Base-by-base conservation (phyloP, 92 coral and sea anemone genomes). In the Porites evermanni region DNA sequence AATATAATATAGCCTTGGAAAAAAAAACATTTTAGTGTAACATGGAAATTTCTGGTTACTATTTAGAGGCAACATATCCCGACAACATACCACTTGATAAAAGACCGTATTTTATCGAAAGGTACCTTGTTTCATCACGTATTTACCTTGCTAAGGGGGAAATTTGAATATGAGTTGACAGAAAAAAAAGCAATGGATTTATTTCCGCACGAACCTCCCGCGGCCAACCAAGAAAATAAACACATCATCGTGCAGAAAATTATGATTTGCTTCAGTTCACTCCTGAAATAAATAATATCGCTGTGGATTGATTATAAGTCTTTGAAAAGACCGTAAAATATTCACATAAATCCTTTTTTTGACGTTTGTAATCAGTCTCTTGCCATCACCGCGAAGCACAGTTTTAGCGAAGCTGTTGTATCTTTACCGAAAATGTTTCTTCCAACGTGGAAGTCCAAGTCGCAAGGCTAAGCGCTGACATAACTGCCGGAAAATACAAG, bases 121-220 rank as follows among this genome's bases (percentile, higher is more conserved):
- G 9, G 18, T 23, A 8, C 20, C 20, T 44, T 19, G 66, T 54
- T 2, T 14, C 12, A 2, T 6, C 6, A 17, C 29, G 67, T 9
- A 13, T 47, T n/a, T 69, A 10, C 59, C 52, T 20, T 13, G 53
- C 32, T 14, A 70, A 81, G 58, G 85, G 47, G 32, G 63, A 64
- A 81, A 21, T 51, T 18, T 81, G 86, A 69, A 81, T 64, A 81
- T 81, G 24, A 70, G 14, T 53, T 53, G 54, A 79, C 16, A 11
- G n/a, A 68, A 68, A 29, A 51, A 32, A 26, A 81, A 53, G 18
- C 67, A 29, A 4, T 26, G 11, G 75, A 56, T 29, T 69, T 71
- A 70, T 74, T 81, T 32, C 78, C 86, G 67, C 44, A 56, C 20
- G 16, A 26, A 53, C 64, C 64, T n/a, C 64, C 16, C 64, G 64